Percentiles rank a stretch among this genome's conserved stretches.
Evolutionary conservation across 2,113 vertebrate species (phyloP).

Genomic region (Ciconia stormi): DNA sequence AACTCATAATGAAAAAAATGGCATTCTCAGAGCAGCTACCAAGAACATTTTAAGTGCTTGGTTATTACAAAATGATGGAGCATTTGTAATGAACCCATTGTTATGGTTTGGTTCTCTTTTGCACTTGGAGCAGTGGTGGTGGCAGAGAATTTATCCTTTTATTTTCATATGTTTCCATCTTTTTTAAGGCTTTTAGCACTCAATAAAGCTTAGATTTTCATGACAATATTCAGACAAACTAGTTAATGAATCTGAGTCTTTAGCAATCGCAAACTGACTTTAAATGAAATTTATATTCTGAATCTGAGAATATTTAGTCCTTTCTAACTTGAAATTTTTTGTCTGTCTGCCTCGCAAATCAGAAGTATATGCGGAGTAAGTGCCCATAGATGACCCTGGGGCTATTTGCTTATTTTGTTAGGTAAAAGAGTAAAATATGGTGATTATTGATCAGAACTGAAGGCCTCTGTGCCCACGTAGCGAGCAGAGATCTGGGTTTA

Average conservation of each 20-base stretch:
- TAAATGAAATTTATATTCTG: constrained; percentile 28
- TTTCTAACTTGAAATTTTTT: not conserved
- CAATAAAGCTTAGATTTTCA: constrained; percentile 59
- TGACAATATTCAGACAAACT: constrained; percentile 38
- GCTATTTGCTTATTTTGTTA: not conserved
- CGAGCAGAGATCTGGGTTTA: not conserved
- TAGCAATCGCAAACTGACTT: not conserved
- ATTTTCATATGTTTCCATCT: constrained; percentile 56
- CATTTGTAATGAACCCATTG: constrained; percentile 56
- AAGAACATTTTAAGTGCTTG: constrained; percentile 42
- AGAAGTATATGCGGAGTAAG: not conserved
- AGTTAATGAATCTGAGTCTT: not conserved
- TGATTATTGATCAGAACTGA: not conserved
- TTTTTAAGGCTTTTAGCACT: constrained; percentile 63
- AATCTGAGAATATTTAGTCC: not conserved
- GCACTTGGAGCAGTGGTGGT: constrained; percentile 10
- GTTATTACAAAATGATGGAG: constrained; percentile 74
- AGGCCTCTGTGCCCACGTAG: fast-evolving
- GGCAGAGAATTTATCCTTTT: constrained; percentile 47
- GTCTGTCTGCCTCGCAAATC: not conserved
- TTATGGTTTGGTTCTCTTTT: constrained; percentile 54
- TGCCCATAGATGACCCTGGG: not conserved
- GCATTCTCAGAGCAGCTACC: constrained; percentile 65
- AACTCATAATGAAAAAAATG: constrained; percentile 71
- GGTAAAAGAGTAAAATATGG: not conserved